Conservation (phyloP, 2,888 invertebrate species). For the Drosophila anomalata region DNA sequence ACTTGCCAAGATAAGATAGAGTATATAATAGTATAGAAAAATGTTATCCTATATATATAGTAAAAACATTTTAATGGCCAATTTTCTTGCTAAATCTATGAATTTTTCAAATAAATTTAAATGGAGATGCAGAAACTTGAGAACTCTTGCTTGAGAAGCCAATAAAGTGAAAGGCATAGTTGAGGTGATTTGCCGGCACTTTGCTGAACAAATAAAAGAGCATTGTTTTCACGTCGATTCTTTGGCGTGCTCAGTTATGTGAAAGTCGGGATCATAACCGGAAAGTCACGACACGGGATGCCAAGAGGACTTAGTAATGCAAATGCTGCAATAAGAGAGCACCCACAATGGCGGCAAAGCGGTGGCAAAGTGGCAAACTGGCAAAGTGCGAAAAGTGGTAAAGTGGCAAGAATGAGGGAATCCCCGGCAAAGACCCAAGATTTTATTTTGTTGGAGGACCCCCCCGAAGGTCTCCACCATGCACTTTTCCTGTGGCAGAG, state of each 20-base stretch:
- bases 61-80: too few species aligned
- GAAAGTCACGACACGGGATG: conserved; percentile 29
- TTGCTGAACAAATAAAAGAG: conserved; percentile 22
- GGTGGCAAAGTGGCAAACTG: not conserved
- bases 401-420: conserved; percentile 2
- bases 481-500: conserved; percentile 25
- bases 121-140: not conserved
- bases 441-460: not conserved
- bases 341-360: not conserved
- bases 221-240: conserved; percentile 16
- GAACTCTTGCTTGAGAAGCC: not conserved
- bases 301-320: conserved; percentile 41
- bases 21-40: too few species aligned
- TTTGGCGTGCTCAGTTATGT: conserved; percentile 10
- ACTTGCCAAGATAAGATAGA: too few species aligned
- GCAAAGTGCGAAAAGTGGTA: conserved; percentile 2
- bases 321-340: conserved; percentile 21
- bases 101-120: not conserved
- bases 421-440: conserved; percentile 1
- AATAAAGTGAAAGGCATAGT: conserved; percentile 2
- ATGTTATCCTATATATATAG: too few species aligned
- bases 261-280: conserved; percentile 20
- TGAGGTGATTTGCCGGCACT: conserved; percentile 23
- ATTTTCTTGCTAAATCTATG: not conserved
- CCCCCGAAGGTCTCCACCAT: not conserved